Conservation (phyloP, 1,140 invertebrate species). For the Eciton burchellii region DNA sequence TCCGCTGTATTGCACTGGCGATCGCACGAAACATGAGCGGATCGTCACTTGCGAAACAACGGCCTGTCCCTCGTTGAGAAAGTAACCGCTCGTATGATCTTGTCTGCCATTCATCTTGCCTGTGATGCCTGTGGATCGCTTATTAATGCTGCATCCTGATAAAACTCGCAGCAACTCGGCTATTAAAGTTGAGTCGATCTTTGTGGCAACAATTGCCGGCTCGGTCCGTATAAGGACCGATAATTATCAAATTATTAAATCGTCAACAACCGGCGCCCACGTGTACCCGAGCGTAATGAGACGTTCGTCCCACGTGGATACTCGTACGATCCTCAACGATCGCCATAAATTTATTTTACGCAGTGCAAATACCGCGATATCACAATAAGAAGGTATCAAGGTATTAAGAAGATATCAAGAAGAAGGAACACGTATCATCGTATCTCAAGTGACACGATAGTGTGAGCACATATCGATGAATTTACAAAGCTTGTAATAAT, state of each 20-base stretch:
- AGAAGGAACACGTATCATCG: neutral
- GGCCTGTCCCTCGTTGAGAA: neutral
- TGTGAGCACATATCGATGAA: no score
- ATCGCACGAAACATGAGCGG: neutral
- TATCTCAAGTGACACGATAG: no score
- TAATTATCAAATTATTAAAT: slow-evolving; percentile 73
- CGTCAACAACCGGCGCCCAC: slow-evolving; percentile 51
- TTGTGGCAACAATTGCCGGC: slow-evolving; percentile 53
- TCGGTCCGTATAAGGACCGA: slow-evolving; percentile 45
- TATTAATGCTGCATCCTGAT: slow-evolving; percentile 5
- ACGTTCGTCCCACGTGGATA: slow-evolving; percentile 55
- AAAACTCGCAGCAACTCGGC: neutral
- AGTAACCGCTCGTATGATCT: neutral
- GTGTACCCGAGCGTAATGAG: slow-evolving; percentile 57
- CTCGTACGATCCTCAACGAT: slow-evolving; percentile 22
- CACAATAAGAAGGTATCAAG: no score
- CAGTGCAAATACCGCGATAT: neutral
- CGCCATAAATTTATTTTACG: slow-evolving; percentile 34
- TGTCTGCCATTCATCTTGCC: no score
- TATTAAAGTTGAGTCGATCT: slow-evolving; percentile 40
- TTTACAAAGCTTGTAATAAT: no score
- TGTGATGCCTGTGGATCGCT: no score
- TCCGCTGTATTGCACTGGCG: neutral
- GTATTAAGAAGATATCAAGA: no score
- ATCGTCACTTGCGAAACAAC: slow-evolving; percentile 33